phyloP scores from a whole-genome alignment of 2,888 invertebrate genomes.

The Conomelus anceps region DNA sequence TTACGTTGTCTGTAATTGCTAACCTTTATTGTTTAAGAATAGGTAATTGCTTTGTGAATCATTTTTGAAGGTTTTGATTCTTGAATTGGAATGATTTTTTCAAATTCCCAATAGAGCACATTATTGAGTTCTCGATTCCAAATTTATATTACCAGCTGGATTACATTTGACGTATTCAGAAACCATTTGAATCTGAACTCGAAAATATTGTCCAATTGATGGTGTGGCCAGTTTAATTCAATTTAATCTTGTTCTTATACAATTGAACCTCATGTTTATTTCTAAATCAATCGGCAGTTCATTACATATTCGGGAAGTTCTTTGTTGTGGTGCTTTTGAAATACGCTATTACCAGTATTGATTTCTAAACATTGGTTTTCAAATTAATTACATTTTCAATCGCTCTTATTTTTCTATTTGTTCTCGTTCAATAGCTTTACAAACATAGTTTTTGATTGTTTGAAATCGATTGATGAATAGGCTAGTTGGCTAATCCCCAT shows the following conservation, averaged over 20 bases:
- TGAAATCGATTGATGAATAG: no score
- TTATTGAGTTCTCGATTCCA: not conserved
- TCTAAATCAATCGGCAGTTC: not conserved
- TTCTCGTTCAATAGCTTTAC: not conserved
- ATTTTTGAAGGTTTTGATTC: not conserved
- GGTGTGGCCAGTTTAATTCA: not conserved
- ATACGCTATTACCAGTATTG: not conserved
- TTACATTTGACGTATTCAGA: not conserved
- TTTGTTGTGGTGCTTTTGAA: not conserved
- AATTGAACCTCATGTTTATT: not conserved
- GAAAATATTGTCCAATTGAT: not conserved
- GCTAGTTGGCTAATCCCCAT: no score
- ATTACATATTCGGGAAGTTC: not conserved
- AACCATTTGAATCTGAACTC: not conserved
- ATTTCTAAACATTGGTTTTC: not conserved
- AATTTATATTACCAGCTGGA: not conserved
- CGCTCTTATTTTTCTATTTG: not conserved
- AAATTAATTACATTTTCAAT: not conserved
- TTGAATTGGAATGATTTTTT: not conserved
- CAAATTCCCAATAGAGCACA: not conserved
- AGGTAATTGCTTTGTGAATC: not conserved
- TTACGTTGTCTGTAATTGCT: not conserved
- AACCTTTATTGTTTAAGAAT: constrained; percentile 8
- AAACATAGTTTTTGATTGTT: no score
- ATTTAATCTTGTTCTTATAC: not conserved